phyloP scores from a whole-genome alignment of 2,113 vertebrate genomes.

The Gavia stellata region DNA sequence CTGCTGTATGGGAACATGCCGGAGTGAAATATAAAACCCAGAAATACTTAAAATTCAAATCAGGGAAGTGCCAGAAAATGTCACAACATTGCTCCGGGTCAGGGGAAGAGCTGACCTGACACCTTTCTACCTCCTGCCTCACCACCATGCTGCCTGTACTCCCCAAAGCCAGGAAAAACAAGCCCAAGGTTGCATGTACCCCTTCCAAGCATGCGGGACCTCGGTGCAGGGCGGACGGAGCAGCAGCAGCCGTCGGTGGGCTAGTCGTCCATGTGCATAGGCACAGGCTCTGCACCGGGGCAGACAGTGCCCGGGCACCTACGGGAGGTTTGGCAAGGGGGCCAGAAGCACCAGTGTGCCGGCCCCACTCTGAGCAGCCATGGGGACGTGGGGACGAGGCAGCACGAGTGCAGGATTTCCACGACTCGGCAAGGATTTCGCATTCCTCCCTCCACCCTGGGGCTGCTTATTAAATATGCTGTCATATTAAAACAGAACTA shows the following conservation, averaged over 20 bases:
- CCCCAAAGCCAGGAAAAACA: not conserved
- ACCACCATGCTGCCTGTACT: not conserved
- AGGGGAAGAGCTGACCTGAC: not conserved
- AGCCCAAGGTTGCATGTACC: not conserved
- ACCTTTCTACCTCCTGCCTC: not conserved
- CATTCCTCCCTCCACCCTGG: not conserved
- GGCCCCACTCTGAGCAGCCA: rapidly evolving
- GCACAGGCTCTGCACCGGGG: not conserved
- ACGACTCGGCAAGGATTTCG: not conserved
- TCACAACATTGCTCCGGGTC: not conserved
- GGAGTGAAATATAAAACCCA: not conserved
- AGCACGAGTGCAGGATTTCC: not conserved
- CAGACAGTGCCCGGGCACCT: not conserved
- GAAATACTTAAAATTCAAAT: not conserved
- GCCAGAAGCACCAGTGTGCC: not conserved
- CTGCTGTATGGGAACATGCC: not conserved
- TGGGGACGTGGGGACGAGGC: not conserved
- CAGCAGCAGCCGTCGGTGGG: not conserved
- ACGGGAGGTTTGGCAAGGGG: not conserved
- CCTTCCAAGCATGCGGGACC: rapidly evolving
- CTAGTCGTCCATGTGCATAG: not conserved
- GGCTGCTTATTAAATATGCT: not conserved
- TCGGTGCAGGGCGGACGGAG: rapidly evolving
- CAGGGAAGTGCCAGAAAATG: not conserved
- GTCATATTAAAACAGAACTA: not conserved